phyloP scores from a whole-genome alignment of 2,888 invertebrate species.

The Hanleya hanleyi region DNA sequence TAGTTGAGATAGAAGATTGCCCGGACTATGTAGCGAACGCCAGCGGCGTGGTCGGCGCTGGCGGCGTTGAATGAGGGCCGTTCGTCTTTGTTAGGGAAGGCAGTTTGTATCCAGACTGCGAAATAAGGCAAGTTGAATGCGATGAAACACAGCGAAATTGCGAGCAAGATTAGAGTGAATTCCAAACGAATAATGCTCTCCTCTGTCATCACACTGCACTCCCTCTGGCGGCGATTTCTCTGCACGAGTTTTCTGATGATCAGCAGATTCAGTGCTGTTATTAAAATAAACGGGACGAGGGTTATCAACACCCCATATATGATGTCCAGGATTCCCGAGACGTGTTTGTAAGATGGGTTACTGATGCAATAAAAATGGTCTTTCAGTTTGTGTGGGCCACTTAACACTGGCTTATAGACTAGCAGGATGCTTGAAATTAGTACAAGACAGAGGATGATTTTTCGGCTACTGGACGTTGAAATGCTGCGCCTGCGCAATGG shows the following conservation, averaged over 20 bases:
- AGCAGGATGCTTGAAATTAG: slow-evolving; percentile 46
- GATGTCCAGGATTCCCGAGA: slow-evolving; percentile 59
- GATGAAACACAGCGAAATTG: slow-evolving; percentile 67
- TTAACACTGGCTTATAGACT: slow-evolving; percentile 64
- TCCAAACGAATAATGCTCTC: slow-evolving; percentile 63
- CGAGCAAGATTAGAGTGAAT: slow-evolving; percentile 65
- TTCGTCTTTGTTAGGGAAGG: slow-evolving; percentile 18
- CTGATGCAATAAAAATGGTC: slow-evolving; percentile 44
- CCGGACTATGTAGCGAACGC: slow-evolving; percentile 50
- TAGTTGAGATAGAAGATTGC: slow-evolving; percentile 68
- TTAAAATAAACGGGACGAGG: slow-evolving; percentile 57
- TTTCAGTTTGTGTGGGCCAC: slow-evolving; percentile 41
- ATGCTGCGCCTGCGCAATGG: slow-evolving; percentile 60
- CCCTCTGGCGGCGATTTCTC: slow-evolving; percentile 39
- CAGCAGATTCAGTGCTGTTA: slow-evolving; percentile 55
- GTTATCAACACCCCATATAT: slow-evolving; percentile 55
- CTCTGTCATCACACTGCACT: slow-evolving; percentile 44
- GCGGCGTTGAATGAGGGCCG: neutral
- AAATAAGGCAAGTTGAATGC: slow-evolving; percentile 69
- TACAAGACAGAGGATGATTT: slow-evolving; percentile 50
- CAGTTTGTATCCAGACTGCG: slow-evolving; percentile 50
- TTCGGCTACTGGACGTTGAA: slow-evolving; percentile 49
- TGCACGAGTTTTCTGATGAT: slow-evolving; percentile 50
- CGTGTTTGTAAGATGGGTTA: slow-evolving; percentile 35
- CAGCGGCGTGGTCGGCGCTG: slow-evolving; percentile 40